A percentile compares a stretch with the other conserved stretches of the same genome.
Conservation (phyloP, 2,797 vertebrate species). For the Eleutherodactylus coqui region DNA sequence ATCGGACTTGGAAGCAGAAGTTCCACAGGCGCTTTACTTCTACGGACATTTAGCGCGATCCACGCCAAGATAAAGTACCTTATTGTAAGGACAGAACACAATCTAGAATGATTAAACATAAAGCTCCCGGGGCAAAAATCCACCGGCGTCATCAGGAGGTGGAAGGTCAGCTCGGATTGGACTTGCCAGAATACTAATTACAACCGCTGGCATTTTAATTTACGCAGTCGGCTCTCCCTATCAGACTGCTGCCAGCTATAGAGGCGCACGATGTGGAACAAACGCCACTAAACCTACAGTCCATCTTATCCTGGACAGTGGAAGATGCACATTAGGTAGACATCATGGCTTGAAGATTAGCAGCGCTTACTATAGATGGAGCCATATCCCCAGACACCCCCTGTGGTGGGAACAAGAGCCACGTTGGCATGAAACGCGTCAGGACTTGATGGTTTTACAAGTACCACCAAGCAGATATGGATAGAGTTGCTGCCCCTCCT, state of each 20-base stretch:
- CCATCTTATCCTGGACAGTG: neutral
- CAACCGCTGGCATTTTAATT: neutral
- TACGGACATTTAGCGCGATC: neutral
- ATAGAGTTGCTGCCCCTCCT: no score
- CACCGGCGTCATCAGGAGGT: constrained; percentile 3
- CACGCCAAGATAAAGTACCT: constrained; percentile 1
- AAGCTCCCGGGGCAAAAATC: neutral
- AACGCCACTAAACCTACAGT: neutral
- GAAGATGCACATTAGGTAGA: no score
- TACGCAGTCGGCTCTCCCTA: neutral
- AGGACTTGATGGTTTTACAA: no score
- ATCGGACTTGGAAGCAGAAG: neutral
- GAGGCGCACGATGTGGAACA: neutral
- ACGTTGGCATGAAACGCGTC: no score
- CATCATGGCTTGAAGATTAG: no score
- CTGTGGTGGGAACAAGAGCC: no score
- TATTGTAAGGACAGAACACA: neutral
- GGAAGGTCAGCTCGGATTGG: neutral
- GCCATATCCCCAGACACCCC: no score
- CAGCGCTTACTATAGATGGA: neutral
- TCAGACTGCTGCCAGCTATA: neutral
- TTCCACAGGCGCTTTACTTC: neutral
- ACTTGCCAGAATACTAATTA: constrained; percentile 5
- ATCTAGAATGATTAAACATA: constrained; percentile 1
- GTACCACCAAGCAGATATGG: no score